Base-by-base conservation (phyloP, 2,888 invertebrate species). In the Sinopyrophorus schimmeli region DNA sequence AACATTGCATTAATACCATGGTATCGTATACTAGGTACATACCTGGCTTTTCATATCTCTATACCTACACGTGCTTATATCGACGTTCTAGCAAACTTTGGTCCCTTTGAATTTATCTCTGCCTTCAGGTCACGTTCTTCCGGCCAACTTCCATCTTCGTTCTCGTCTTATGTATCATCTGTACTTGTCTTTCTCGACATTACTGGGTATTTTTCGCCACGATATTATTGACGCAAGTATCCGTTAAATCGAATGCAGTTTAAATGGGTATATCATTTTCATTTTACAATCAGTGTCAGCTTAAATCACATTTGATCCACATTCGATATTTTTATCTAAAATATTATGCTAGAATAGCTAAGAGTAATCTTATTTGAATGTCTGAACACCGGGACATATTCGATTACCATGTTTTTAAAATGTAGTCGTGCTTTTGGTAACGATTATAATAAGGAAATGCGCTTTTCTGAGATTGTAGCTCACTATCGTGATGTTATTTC, bases 81-180 rank as follows among this genome's bases (percentile, higher is more conserved):
- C 53, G 57, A 50, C 44, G 40, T 47, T 41, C 43, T 38, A 34
- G 32, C 46, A 51, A 51, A 51, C 37, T 50, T 41, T 37, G 39
- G 42, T 47, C 41, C 41, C 53, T 44, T 43, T 55, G 40, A 47
- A 56, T 55, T 52, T 54, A 51, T 54, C 59, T 60, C 61, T 53
- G 59, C 59, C 61, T 61, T 49, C 63, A 56, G 61, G 63, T 63
- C 63, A 61, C 63, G 61, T 61, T 58, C 56, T 54, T 56, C 48
- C 53, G 62, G 56, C 59, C 62, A 60, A 59, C 53, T 59, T 62
- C 62, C 61, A 62, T 61, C 60, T 62, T 62, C 37, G 54, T 50
- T 46, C 51, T 49, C 54, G 42, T 38, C 35, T 42, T 38, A 30
- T 31, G 28, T 40, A 39, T 46, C 41, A 54, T 54, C 54, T 52